A percentile compares a stretch with the other conserved stretches of the same genome.
These are phyloP conservation scores for Tachina grossa DNA, from an alignment of 2,888 invertebrate species.

Conservation along the genomic window DNA sequence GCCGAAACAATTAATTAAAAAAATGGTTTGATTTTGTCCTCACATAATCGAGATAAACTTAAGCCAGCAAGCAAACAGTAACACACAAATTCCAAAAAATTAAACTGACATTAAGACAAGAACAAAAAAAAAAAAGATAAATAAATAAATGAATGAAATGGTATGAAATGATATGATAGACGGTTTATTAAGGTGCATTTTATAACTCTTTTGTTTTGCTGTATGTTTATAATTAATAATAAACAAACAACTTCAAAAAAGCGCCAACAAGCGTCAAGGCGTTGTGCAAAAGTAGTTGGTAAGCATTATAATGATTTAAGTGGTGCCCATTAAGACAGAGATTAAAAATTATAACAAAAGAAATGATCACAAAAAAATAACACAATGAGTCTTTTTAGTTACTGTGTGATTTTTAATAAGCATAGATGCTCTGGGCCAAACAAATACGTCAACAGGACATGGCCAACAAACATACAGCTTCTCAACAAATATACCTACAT, in stretches of 20 bases:
- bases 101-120: conserved; percentile 47
- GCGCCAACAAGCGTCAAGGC: conserved; percentile 70
- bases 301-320: conserved; percentile 64
- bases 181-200: conserved; percentile 50
- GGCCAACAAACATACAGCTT: conserved; percentile 37
- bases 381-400: conserved; percentile 55
- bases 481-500: conserved; percentile 13
- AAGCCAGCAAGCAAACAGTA: conserved; percentile 34
- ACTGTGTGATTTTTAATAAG: conserved; percentile 64
- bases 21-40: conserved; percentile 71
- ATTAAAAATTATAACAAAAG: conserved; percentile 58
- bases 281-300: conserved; percentile 41
- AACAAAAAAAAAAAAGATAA: background rate
- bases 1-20: conserved; percentile 58
- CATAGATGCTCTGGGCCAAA: conserved; percentile 39
- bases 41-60: conserved; percentile 74
- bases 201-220: conserved; percentile 43
- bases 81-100: conserved; percentile 35
- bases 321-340: conserved; percentile 61
- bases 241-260: conserved; percentile 53
- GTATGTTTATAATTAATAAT: conserved; percentile 68
- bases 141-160: background rate
- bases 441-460: conserved; percentile 64
- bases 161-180: conserved; percentile 44
- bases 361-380: background rate